Evolutionary conservation across 2,113 vertebrate genomes (phyloP).

Genomic region (Oxygymnocypris stewartii): DNA sequence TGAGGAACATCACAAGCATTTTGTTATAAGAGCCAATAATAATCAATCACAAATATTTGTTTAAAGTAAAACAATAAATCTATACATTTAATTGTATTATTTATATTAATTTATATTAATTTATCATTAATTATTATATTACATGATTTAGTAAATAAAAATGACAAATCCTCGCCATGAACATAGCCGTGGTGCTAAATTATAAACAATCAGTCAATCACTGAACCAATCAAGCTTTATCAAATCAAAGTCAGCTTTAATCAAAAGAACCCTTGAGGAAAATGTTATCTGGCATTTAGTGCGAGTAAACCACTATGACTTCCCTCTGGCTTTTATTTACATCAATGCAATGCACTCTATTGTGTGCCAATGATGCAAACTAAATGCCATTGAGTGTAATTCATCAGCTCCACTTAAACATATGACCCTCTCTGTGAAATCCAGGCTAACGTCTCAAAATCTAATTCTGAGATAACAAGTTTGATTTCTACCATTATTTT

Average conservation of each 20-base stretch:
- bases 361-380: not conserved
- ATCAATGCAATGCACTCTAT: not conserved
- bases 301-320: not conserved
- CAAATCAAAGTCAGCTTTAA: not conserved
- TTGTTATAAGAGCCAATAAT: not conserved
- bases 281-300: not conserved
- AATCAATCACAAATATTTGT: not conserved
- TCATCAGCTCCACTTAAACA: conserved; percentile 5
- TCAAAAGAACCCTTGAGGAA: not conserved
- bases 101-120: too few relatives aligned
- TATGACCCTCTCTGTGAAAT: not conserved
- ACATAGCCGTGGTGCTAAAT: too few relatives aligned
- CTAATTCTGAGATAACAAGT: too few relatives aligned
- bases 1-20: not conserved
- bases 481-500: too few relatives aligned
- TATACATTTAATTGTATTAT: too few relatives aligned
- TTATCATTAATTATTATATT: too few relatives aligned
- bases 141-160: too few relatives aligned
- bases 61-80: not conserved
- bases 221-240: too few relatives aligned
- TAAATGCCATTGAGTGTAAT: not conserved
- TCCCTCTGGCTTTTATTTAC: not conserved
- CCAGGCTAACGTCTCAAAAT: too few relatives aligned
- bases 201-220: too few relatives aligned
- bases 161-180: too few relatives aligned